Evolutionary conservation across 2,113 vertebrate genomes (phyloP).

Genomic region (Embiotoca jacksoni): DNA sequence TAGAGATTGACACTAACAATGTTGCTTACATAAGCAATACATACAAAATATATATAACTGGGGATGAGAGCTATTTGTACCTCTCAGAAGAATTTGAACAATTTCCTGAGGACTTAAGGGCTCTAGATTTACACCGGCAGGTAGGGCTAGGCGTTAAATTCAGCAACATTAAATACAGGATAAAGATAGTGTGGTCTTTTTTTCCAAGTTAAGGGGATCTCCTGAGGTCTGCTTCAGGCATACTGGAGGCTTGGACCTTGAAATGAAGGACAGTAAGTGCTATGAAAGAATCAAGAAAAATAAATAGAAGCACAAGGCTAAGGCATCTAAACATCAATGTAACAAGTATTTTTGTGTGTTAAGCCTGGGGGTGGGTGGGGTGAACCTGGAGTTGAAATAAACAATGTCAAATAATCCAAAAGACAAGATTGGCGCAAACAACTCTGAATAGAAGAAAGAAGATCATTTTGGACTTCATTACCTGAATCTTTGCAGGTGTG

Average conservation of each 20-base stretch:
- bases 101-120: conserved; percentile 34
- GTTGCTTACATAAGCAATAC: not conserved
- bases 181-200: conserved; percentile 39
- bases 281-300: conserved; percentile 3
- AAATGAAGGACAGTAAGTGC: conserved; percentile 29
- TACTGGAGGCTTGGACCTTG: conserved; percentile 46
- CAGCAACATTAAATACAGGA: conserved; percentile 32
- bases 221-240: conserved; percentile 46
- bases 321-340: not conserved
- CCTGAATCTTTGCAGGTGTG: not conserved
- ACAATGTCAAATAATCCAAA: not conserved
- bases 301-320: not conserved
- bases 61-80: conserved; percentile 11
- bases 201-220: conserved; percentile 26
- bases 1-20: not conserved
- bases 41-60: not conserved
- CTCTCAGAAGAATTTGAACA: conserved; percentile 10
- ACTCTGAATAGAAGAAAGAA: not conserved
- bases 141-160: conserved; percentile 18
- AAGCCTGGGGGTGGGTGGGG: not conserved
- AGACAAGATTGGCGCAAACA: not conserved
- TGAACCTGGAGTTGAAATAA: not conserved
- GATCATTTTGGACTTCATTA: not conserved
- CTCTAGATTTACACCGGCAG: conserved; percentile 19
- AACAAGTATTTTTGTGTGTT: not conserved